Evolutionary conservation across 2,797 vertebrate species (phyloP).

Genomic region (Taeniopygia guttata): DNA sequence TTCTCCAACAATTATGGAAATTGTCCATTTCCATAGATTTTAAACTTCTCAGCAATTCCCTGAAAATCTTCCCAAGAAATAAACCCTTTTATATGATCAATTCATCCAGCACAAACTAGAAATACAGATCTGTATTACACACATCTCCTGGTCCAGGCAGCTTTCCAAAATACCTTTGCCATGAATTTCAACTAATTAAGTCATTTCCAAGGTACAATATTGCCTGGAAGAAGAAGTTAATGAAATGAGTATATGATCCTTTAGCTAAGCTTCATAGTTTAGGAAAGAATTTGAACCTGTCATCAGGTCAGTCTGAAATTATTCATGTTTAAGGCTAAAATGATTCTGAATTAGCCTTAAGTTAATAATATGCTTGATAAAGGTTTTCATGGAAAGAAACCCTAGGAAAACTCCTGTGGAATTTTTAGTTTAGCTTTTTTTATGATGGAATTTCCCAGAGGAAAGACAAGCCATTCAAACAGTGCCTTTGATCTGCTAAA

Average conservation of each 20-base stretch:
- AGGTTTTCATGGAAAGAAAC: not conserved
- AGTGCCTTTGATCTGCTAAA: not conserved
- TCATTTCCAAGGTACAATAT: not conserved
- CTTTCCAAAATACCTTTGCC: not conserved
- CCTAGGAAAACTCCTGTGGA: not conserved
- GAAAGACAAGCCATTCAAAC: not conserved
- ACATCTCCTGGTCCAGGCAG: not conserved
- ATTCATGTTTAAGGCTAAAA: not conserved
- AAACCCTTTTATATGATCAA: not conserved
- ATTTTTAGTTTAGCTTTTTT: not conserved
- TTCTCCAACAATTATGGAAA: not conserved
- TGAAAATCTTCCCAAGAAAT: not conserved
- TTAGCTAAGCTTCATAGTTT: not conserved
- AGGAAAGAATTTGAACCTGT: not conserved
- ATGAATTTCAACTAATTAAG: constrained; percentile 2
- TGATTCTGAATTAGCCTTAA: not conserved
- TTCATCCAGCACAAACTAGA: not conserved
- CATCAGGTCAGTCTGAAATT: not conserved
- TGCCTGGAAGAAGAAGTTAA: not conserved
- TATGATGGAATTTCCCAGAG: not conserved
- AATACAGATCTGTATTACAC: not conserved
- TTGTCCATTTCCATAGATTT: not conserved
- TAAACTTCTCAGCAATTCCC: not conserved
- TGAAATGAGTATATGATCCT: not conserved
- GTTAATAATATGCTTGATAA: not conserved